These are phyloP conservation scores for Cottoperca gobio DNA, from an alignment of 2,797 vertebrate genomes.

Conservation along the genomic window DNA sequence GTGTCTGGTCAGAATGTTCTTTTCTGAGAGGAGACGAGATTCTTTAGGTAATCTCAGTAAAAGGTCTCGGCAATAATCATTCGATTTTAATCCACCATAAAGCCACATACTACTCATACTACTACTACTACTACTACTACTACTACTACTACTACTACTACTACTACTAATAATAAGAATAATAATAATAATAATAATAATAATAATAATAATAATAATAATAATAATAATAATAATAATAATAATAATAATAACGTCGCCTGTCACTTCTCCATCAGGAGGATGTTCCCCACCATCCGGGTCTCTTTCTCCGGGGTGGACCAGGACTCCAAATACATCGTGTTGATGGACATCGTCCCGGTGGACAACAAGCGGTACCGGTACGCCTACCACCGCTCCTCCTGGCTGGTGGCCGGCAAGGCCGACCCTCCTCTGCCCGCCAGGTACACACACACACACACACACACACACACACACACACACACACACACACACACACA, in stretches of 20 bases:
- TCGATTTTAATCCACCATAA: background rate
- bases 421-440: slow-evolving; percentile 97
- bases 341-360: slow-evolving; percentile 98
- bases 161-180: too few relatives aligned
- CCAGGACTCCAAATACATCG: slow-evolving; percentile 96
- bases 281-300: slow-evolving; percentile 99
- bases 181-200: background rate
- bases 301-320: slow-evolving; percentile 98
- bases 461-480: background rate
- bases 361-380: slow-evolving; percentile 99
- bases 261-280: slow-evolving; percentile 78
- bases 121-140: too few relatives aligned
- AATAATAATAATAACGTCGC: fast-evolving
- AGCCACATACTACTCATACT: too few relatives aligned
- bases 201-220: background rate
- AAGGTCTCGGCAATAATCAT: background rate
- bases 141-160: too few relatives aligned
- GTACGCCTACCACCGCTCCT: slow-evolving; percentile 98
- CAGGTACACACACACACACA: slow-evolving; percentile 80
- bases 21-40: background rate
- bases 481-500: background rate
- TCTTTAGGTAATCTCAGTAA: background rate
- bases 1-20: background rate
- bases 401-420: slow-evolving; percentile 98
- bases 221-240: background rate